Percentiles rank a stretch among this genome's conserved stretches.
Conservation (phyloP, 2,797 vertebrate genomes). For the Lagorchestes hirsutus region DNA sequence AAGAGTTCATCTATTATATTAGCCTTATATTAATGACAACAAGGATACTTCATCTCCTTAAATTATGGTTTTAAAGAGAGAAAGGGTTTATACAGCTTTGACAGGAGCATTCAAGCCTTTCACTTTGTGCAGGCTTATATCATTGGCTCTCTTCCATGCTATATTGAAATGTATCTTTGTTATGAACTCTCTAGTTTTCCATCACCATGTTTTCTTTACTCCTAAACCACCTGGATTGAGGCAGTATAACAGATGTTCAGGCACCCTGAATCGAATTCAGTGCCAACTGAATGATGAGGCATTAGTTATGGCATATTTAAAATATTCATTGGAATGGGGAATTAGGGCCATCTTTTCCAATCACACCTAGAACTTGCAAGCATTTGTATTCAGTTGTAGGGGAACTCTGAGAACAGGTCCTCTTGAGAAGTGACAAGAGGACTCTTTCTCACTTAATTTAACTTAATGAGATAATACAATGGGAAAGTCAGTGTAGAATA, state of each 20-base stretch:
- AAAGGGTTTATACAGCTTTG: neutral
- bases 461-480: neutral
- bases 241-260: neutral
- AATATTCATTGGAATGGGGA: neutral
- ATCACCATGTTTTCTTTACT: neutral
- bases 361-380: neutral
- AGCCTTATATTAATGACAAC: neutral
- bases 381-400: conserved; percentile 30
- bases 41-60: neutral
- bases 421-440: neutral
- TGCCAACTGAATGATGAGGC: neutral
- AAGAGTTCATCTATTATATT: neutral
- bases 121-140: neutral
- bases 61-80: neutral
- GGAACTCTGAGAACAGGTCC: neutral
- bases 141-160: conserved; percentile 5
- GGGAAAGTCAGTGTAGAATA: neutral
- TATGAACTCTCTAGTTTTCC: conserved; percentile 9
- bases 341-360: neutral
- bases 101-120: neutral
- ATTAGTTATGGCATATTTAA: conserved; percentile 17
- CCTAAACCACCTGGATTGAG: conserved; percentile 18
- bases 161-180: neutral
- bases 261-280: neutral
- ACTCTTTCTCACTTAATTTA: neutral